These are phyloP conservation scores for Parasteatoda lunata DNA, from an alignment of 2,888 invertebrate genomes.

Conservation along the genomic window DNA sequence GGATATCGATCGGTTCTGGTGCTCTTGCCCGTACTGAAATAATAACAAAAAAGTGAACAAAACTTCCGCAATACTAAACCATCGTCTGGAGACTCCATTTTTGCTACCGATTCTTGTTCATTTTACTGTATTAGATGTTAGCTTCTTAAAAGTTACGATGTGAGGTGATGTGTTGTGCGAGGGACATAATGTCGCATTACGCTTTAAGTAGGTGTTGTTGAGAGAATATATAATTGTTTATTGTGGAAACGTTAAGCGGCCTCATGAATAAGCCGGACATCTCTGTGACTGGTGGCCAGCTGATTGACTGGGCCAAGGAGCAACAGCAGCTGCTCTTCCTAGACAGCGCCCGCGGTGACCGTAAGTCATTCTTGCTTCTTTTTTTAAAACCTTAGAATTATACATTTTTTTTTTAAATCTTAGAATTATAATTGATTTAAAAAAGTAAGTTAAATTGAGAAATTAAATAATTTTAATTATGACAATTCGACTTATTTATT, in stretches of 20 bases:
- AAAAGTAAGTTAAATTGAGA: too few relatives aligned
- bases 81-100: not conserved
- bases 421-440: too few relatives aligned
- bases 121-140: conserved; percentile 54
- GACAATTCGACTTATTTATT: too few relatives aligned
- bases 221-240: conserved; percentile 34
- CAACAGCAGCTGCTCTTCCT: conserved; percentile 67
- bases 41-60: not conserved
- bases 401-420: too few relatives aligned
- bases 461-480: too few relatives aligned
- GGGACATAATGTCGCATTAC: conserved; percentile 29
- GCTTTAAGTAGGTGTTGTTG: conserved; percentile 28
- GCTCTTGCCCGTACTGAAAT: conserved; percentile 16
- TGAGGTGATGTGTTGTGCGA: not conserved
- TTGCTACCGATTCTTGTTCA: conserved; percentile 10
- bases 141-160: conserved; percentile 21
- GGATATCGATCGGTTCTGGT: conserved; percentile 43
- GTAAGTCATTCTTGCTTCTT: conserved; percentile 24
- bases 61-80: not conserved
- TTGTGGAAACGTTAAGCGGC: conserved; percentile 46
- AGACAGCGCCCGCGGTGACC: conserved; percentile 62
- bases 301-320: conserved; percentile 68
- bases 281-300: conserved; percentile 67
- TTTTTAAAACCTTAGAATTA: not conserved
- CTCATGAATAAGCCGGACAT: conserved; percentile 68